phyloP scores from a whole-genome alignment of 1,140 invertebrate species.

The Hycleus phaleratus region DNA sequence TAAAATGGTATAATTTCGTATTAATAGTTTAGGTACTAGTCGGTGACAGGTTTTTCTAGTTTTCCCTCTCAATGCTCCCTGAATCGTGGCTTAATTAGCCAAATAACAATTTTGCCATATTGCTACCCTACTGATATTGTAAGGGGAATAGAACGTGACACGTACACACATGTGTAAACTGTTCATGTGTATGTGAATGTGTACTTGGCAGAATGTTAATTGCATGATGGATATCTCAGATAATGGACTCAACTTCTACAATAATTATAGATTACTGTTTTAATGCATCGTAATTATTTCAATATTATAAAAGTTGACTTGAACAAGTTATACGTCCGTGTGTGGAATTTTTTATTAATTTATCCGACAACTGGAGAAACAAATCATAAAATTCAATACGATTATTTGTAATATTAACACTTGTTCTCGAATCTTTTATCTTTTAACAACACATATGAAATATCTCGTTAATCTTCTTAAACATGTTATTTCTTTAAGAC shows the following conservation, averaged over 20 bases:
- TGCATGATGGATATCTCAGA: constrained; percentile 15
- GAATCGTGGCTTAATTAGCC: constrained; percentile 2
- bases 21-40: too few relatives aligned
- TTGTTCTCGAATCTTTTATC: too few relatives aligned
- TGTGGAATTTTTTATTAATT: too few relatives aligned
- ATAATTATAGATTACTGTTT: constrained; percentile 15
- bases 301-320: background rate
- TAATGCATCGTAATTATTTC: constrained; percentile 14
- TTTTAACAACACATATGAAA: too few relatives aligned
- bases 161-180: background rate
- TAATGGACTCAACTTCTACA: constrained; percentile 9
- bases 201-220: constrained; percentile 13
- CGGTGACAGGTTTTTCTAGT: too few relatives aligned
- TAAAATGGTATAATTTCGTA: too few relatives aligned
- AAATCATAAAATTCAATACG: too few relatives aligned
- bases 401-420: too few relatives aligned
- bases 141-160: constrained; percentile 3
- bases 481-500: background rate
- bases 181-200: constrained; percentile 5
- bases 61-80: too few relatives aligned
- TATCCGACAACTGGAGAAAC: too few relatives aligned
- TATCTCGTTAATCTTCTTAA: constrained; percentile 9
- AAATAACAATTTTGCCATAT: constrained; percentile 1
- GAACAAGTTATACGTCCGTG: too few relatives aligned
- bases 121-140: constrained; percentile 4